Evolutionary conservation across 2,113 vertebrate species (phyloP), one percentile per base, ranked within the genome.

Genomic region (Mesembrinibis cayennensis): DNA sequence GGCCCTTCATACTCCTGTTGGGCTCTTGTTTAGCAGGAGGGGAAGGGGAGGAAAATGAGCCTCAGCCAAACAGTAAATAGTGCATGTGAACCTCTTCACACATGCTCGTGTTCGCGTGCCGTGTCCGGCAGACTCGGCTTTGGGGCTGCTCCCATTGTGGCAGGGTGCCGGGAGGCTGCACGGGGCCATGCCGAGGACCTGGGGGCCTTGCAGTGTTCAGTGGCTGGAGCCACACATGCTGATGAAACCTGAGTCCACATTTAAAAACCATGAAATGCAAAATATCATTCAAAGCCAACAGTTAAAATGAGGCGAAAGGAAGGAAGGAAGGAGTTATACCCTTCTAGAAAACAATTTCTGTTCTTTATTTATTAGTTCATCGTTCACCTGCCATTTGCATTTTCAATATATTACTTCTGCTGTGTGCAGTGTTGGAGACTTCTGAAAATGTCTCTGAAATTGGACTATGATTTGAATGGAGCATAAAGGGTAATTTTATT

Each of bases 51-150:
- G 13, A 73, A 66, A 87, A 44, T 40, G 30, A 47, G 30, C 34
- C 40, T 81, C 40, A 73, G 34, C 4, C 44, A 61, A 42, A 26
- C 2, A 34, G 22, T 23, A 47, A 59, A 55, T 22, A 22, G 16
- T 50, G 25, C 45, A 40, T 5, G 18, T 36, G 34, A 70, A 66
- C 47, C 8, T 18, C 61, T 29, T 52, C 17, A 17, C 0, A 0
- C 10, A 10, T 9, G 5, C 25, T 59, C 0, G 0, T n/a, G 45
- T 30, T 53, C 0, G 0, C 52, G 66, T 55, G 34, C 42, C 78
- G 42, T 22, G 17, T 29, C 53, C 4, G 3, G 20, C 53, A 52
- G 25, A 21, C 22, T 42, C 0, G 53, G 38, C 9, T 36, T 76
- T 6, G 50, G n/a, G 19, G 32, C 13, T 67, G 59, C 19, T 78